Base-by-base conservation (phyloP, 1,140 invertebrate species). In the Lerema accius region DNA sequence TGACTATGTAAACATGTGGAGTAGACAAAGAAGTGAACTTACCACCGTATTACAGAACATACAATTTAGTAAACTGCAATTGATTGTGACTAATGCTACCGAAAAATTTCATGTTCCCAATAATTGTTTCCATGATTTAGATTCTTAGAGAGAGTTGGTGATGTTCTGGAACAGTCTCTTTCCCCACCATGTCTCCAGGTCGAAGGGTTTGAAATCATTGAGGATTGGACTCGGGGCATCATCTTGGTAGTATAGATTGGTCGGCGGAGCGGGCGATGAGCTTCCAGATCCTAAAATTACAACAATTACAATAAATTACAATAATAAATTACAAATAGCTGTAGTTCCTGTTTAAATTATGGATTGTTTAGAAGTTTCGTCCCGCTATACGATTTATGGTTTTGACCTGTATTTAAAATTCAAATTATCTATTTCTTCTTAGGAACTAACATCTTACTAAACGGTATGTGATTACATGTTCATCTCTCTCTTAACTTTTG, bases 131-230 rank as follows among this genome's bases (percentile, higher is more conserved):
- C 26, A 51, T 6, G 13, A 0, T 40, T 43, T 32, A 48, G 28
- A n/a, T 43, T 63, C 77, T 93, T 91, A 95, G 58, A 94, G 92
- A 16, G 94, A 95, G 76, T 95, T 95, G 48, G 95, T 95, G 77
- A 95, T 95, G 78, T 95, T 96, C 70, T 96, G 95, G 84, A 95
- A 96, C 42, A 97, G 89, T 67, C 96, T 90, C 79, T 96, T 95
- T 40, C 96, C 96, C 96, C 96, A 97, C 95, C 96, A 97, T 9
- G 95, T 94, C 78, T 97, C 96, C 72, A 97, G 89, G 90, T 97
- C 96, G 77, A 97, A 97, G 5, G 96, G 95, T 76, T 96, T 95
- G 78, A 97, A 97, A 80, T 96, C 95, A 76, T 93, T 92, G 28
- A 96, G 90, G 14, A 92, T 89, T 42, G 93, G 91, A 72, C 93